A percentile compares a stretch with the other conserved stretches of the same genome.
Evolutionary conservation across 2,888 invertebrate genomes (phyloP).

Genomic region (Stegana nigrithorax): DNA sequence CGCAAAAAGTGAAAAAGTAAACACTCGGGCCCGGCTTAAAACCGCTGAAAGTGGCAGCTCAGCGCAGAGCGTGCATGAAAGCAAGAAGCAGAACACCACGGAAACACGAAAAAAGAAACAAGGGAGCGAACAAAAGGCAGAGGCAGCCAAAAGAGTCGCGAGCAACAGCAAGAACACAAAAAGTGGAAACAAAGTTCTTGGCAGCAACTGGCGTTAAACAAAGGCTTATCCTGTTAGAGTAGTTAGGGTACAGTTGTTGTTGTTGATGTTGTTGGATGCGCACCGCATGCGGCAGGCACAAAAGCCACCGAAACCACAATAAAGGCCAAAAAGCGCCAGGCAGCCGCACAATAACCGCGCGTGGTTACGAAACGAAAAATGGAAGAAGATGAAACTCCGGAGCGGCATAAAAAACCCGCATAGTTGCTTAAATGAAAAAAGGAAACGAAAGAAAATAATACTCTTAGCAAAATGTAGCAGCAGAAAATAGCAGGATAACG

Average conservation of each 20-base stretch:
- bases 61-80: background rate
- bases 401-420: background rate
- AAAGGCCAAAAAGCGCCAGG: slow-evolving; percentile 31
- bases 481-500: background rate
- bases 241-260: slow-evolving; percentile 5
- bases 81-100: slow-evolving; percentile 34
- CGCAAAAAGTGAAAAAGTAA: slow-evolving; percentile 12
- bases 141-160: slow-evolving; percentile 10
- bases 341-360: background rate
- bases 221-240: slow-evolving; percentile 56
- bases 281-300: slow-evolving; percentile 51
- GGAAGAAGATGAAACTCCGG: no score
- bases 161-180: slow-evolving; percentile 22
- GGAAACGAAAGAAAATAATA: slow-evolving; percentile 32
- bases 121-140: slow-evolving; percentile 21
- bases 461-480: slow-evolving; percentile 32
- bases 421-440: slow-evolving; percentile 17
- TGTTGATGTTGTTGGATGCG: slow-evolving; percentile 25
- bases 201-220: slow-evolving; percentile 58
- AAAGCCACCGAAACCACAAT: slow-evolving; percentile 7
- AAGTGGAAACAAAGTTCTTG: slow-evolving; percentile 49
- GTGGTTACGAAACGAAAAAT: no score
- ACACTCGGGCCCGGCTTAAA: background rate
- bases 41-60: background rate
- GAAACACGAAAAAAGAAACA: background rate